A percentile compares a stretch with the other conserved stretches of the same genome.
Conservation (phyloP, 2,888 invertebrate species). For the Mactromeris polynyma region DNA sequence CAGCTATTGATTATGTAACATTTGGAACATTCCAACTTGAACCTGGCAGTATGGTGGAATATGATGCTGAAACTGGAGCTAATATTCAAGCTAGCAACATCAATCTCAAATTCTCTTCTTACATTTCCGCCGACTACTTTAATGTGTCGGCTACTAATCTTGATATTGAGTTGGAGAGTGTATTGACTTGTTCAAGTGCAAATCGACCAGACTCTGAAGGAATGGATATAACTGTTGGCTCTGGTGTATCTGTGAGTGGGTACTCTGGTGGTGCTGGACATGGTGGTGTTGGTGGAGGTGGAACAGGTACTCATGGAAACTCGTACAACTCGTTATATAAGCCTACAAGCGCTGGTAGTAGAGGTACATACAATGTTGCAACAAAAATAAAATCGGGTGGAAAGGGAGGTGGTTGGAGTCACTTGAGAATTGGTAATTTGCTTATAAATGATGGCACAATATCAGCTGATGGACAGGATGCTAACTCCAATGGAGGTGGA, state of each 20-base stretch:
- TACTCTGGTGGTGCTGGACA: slow-evolving; percentile 77
- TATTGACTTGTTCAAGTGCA: slow-evolving; percentile 73
- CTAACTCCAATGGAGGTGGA: slow-evolving; percentile 70
- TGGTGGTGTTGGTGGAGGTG: slow-evolving; percentile 75
- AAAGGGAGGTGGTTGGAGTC: slow-evolving; percentile 77
- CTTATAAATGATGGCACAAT: slow-evolving; percentile 79
- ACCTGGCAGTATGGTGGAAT: slow-evolving; percentile 76
- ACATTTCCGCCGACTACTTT: slow-evolving; percentile 76
- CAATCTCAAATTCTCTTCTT: slow-evolving; percentile 74
- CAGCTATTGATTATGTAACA: slow-evolving; percentile 68
- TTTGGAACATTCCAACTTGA: slow-evolving; percentile 79
- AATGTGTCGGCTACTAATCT: slow-evolving; percentile 73
- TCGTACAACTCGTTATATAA: slow-evolving; percentile 77
- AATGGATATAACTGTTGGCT: slow-evolving; percentile 71
- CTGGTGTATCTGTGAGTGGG: slow-evolving; percentile 43
- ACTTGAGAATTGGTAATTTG: slow-evolving; percentile 70
- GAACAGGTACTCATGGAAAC: slow-evolving; percentile 61
- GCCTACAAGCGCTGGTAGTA: slow-evolving; percentile 75
- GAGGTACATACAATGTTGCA: slow-evolving; percentile 55
- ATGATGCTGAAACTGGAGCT: slow-evolving; percentile 76
- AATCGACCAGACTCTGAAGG: slow-evolving; percentile 66
- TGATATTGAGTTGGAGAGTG: slow-evolving; percentile 76
- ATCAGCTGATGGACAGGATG: slow-evolving; percentile 74
- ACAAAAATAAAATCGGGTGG: slow-evolving; percentile 64
- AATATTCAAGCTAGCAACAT: slow-evolving; percentile 75